phyloP scores from a whole-genome alignment of 2,797 vertebrate species.

The Tarsius wallacei region DNA sequence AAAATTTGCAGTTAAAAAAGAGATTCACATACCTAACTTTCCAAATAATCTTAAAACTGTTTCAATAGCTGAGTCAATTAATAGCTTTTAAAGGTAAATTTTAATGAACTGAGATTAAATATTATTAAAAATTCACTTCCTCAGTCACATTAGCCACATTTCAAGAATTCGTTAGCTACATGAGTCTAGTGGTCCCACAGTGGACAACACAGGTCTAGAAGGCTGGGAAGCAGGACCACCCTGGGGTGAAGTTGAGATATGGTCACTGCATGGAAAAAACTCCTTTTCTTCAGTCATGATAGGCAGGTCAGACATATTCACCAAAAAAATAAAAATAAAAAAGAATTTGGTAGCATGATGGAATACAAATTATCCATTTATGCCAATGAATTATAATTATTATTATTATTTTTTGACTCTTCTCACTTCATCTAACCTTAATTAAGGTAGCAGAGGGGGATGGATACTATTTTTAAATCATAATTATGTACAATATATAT shows the following conservation, averaged over 20 bases:
- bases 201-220: not conserved
- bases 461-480: not conserved
- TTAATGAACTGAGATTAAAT: not conserved
- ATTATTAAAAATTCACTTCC: not conserved
- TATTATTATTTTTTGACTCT: not conserved
- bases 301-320: not conserved
- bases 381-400: not conserved
- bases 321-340: not conserved
- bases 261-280: not conserved
- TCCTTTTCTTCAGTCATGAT: not conserved
- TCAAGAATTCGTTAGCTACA: not conserved
- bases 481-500: not conserved
- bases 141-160: not conserved
- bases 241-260: not conserved
- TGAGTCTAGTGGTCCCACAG: not conserved
- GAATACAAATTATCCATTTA: not conserved
- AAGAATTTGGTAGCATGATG: not conserved
- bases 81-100: not conserved
- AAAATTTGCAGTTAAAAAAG: not conserved
- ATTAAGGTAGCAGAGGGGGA: not conserved
- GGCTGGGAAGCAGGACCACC: not conserved
- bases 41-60: not conserved
- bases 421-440: not conserved
- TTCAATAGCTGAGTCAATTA: not conserved
- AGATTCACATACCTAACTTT: not conserved